Percentiles rank a stretch among this genome's conserved stretches.
phyloP scores from a whole-genome alignment of 2,113 vertebrate species.

The Ploceus nigricollis region DNA sequence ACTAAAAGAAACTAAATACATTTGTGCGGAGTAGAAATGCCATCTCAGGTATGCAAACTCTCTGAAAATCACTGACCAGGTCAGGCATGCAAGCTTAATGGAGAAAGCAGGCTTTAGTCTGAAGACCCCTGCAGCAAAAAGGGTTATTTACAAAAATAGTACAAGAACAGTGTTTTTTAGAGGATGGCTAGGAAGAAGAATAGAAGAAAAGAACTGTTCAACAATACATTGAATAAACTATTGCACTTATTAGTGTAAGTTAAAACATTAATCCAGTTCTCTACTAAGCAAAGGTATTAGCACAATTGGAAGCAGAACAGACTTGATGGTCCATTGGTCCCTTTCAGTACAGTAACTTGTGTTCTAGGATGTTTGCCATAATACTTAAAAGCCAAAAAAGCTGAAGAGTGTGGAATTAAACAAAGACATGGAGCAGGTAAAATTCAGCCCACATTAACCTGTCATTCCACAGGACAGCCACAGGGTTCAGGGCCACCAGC shows the following conservation, averaged over 20 bases:
- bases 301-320: conserved; percentile 30
- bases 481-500: conserved; percentile 15
- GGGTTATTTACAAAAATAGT: not conserved
- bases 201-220: not conserved
- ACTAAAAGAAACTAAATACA: not conserved
- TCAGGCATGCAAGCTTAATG: not conserved
- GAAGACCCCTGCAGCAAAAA: not conserved
- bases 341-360: conserved; percentile 32
- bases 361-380: conserved; percentile 60
- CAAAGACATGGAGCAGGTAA: conserved; percentile 42
- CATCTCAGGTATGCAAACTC: not conserved
- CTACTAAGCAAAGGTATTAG: not conserved
- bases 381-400: conserved; percentile 36
- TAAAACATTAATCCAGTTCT: conserved; percentile 9
- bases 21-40: not conserved
- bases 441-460: conserved; percentile 58
- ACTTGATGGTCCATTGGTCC: conserved; percentile 55
- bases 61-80: not conserved
- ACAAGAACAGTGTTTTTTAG: not conserved
- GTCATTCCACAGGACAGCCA: not conserved
- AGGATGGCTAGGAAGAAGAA: conserved; percentile 13
- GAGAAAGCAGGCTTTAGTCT: not conserved
- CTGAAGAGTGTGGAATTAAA: conserved; percentile 26
- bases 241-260: not conserved
- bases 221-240: conserved; percentile 8